phyloP scores from a whole-genome alignment of 1,140 invertebrate genomes.

The Anadara kagoshimensis region DNA sequence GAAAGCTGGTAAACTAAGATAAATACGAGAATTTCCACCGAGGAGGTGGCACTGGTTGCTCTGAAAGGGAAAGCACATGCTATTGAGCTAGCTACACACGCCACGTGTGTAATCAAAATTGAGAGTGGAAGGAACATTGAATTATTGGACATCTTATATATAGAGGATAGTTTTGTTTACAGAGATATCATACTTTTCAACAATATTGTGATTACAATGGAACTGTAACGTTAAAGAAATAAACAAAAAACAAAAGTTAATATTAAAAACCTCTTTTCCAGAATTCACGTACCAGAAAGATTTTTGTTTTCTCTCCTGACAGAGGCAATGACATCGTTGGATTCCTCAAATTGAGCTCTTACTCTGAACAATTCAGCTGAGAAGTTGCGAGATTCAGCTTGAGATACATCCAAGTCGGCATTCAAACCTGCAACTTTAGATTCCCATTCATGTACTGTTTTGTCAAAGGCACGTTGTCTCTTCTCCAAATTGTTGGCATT shows the following conservation, averaged over 20 bases:
- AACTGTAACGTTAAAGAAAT: no score
- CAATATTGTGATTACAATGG: no score
- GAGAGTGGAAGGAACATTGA: no score
- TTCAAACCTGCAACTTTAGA: conserved; percentile 98
- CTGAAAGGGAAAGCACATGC: no score
- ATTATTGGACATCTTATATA: no score
- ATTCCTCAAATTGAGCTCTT: conserved; percentile 98
- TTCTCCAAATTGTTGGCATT: conserved; percentile 98
- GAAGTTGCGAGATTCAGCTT: conserved; percentile 99
- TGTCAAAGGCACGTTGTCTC: conserved; percentile 99
- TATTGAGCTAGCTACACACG: no score
- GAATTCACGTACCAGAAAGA: conserved; percentile 81
- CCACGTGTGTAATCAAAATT: no score
- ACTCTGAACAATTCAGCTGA: conserved; percentile 99
- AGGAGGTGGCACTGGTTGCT: no score
- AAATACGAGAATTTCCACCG: no score
- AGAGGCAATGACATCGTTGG: conserved; percentile 95
- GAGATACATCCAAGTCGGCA: conserved; percentile 96
- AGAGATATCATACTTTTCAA: no score
- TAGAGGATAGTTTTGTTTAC: no score
- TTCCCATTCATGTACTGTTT: conserved; percentile 99
- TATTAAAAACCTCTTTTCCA: neutral
- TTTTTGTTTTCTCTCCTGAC: conserved; percentile 99
- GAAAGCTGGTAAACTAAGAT: no score
- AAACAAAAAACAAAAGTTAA: neutral